Conservation (phyloP, 92 coral and sea anemone genomes). For the Porites lobata region DNA sequence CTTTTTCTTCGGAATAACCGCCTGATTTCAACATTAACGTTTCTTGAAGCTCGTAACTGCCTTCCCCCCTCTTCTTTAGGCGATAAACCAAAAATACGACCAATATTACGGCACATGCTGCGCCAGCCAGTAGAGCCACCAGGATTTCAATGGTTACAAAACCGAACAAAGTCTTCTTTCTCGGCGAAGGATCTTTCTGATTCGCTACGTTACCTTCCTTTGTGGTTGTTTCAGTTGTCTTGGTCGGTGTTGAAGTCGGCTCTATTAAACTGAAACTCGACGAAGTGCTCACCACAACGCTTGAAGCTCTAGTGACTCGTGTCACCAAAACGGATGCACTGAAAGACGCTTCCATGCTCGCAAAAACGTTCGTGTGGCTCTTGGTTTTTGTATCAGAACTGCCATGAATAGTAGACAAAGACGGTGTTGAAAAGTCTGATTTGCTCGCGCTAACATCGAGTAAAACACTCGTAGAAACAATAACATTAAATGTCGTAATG, state of each 20-base stretch:
- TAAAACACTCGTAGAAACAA: background rate
- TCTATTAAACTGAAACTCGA: background rate
- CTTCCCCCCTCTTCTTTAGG: slow-evolving; percentile 86
- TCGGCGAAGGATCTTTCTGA: slow-evolving; percentile 19
- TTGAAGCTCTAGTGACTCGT: background rate
- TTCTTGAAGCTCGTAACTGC: slow-evolving; percentile 90
- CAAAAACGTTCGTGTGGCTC: background rate
- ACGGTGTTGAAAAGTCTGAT: background rate
- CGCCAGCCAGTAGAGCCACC: slow-evolving; percentile 89
- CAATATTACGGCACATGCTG: slow-evolving; percentile 78
- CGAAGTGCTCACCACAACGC: background rate
- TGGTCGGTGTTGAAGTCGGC: background rate
- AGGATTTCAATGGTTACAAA: slow-evolving; percentile 86
- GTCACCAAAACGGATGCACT: background rate
- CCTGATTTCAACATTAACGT: slow-evolving; percentile 73
- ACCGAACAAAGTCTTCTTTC: slow-evolving; percentile 75
- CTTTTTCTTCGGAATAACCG: slow-evolving; percentile 75
- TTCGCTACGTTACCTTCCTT: slow-evolving; percentile 2
- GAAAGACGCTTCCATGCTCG: background rate
- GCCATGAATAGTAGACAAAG: background rate
- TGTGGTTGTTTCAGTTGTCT: slow-evolving; percentile 1
- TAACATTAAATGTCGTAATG: background rate
- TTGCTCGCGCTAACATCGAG: background rate
- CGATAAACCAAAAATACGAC: slow-evolving; percentile 86
- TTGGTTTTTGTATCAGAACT: background rate